Conservation (phyloP, 2,888 invertebrate species). For the Lepidocyrtoides sp. region DNA sequence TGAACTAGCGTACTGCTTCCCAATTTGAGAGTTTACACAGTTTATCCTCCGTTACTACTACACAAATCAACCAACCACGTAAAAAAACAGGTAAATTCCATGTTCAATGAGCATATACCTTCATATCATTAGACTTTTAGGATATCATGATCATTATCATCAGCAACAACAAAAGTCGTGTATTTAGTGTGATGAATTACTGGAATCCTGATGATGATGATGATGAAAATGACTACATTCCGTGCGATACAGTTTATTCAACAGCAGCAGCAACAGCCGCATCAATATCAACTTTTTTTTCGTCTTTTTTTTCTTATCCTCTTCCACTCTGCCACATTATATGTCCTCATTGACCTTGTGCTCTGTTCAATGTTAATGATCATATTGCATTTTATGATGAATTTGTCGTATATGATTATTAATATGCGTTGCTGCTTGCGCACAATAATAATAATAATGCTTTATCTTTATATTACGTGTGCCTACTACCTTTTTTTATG, state of each 20-base stretch:
- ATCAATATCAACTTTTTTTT: slow-evolving; percentile 16
- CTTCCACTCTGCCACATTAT: not conserved
- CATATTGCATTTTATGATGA: slow-evolving; percentile 65
- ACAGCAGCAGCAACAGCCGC: not conserved
- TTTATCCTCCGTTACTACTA: too few relatives aligned
- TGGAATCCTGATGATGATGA: too few relatives aligned
- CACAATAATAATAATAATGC: too few relatives aligned
- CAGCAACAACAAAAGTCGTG: too few relatives aligned
- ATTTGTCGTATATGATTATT: not conserved
- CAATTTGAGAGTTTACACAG: too few relatives aligned
- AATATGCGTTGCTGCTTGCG: not conserved
- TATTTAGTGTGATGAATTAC: not conserved
- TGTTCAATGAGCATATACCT: not conserved
- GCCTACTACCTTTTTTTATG: not conserved
- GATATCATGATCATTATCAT: not conserved
- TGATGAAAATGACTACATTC: slow-evolving; percentile 52
- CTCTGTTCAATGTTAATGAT: slow-evolving; percentile 74
- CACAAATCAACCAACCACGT: not conserved
- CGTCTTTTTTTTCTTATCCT: not conserved
- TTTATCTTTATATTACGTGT: too few relatives aligned
- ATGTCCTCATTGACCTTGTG: slow-evolving; percentile 69
- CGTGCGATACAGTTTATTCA: slow-evolving; percentile 48
- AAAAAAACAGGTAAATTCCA: not conserved
- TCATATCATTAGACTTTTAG: too few relatives aligned
- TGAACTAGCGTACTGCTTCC: not conserved